Evolutionary conservation across 1,140 invertebrate species (phyloP).

Genomic region (Phortica variegata): DNA sequence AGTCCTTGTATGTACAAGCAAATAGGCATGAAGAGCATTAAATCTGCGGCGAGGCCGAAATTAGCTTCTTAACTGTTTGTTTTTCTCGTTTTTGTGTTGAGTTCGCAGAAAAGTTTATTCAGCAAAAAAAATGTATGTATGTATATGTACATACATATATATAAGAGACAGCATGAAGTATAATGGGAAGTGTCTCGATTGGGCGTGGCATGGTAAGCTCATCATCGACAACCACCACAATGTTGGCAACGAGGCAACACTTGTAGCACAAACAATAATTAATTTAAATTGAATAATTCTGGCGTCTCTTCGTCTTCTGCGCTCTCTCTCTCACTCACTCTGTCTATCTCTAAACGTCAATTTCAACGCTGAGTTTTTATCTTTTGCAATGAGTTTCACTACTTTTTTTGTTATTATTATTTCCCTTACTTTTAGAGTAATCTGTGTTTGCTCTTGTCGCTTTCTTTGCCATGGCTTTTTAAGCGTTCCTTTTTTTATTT

Average conservation of each 20-base stretch:
- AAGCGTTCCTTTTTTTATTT: too few species aligned
- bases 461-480: conserved; percentile 6
- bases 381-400: conserved; percentile 18
- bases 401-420: conserved; percentile 2
- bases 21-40: too few species aligned
- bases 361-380: conserved; percentile 2
- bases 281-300: conserved; percentile 55
- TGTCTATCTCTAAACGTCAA: conserved; percentile 20
- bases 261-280: conserved; percentile 53
- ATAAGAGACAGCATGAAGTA: too few species aligned
- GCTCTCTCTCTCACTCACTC: background rate
- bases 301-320: conserved; percentile 12
- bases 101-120: too few species aligned
- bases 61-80: too few species aligned
- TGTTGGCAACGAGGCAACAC: conserved; percentile 23
- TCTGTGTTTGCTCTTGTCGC: conserved; percentile 1
- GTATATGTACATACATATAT: too few species aligned
- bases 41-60: too few species aligned
- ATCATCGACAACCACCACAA: too few species aligned
- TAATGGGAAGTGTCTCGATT: too few species aligned
- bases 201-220: too few species aligned
- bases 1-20: too few species aligned
- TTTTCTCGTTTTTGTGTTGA: background rate
- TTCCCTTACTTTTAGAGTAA: conserved; percentile 17
- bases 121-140: too few species aligned